Conservation (phyloP, 2,113 vertebrate species). For the Nycticorax nycticorax region DNA sequence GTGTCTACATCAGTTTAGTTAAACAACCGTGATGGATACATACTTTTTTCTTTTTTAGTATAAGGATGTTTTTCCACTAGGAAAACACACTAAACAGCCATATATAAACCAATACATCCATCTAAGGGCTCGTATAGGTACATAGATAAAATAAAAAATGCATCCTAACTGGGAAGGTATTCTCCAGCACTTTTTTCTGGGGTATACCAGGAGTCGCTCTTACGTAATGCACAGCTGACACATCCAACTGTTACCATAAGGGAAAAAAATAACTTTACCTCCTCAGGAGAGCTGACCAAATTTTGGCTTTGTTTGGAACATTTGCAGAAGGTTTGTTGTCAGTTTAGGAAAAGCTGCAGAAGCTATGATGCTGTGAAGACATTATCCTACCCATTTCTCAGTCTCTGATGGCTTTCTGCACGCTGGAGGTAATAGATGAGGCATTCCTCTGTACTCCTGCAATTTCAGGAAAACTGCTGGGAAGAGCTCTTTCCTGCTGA, state of each 20-base stretch:
- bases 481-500: not conserved
- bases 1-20: not conserved
- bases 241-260: not conserved
- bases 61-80: not conserved
- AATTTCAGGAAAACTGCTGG: not conserved
- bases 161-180: not conserved
- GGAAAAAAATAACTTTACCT: not conserved
- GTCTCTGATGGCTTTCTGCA: not conserved
- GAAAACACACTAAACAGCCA: not conserved
- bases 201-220: not conserved
- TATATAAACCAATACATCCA: not conserved
- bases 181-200: not conserved
- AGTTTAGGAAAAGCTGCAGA: not conserved
- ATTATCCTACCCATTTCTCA: not conserved
- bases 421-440: not conserved
- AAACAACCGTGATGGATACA: not conserved
- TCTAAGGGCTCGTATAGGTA: not conserved
- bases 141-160: not conserved
- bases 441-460: not conserved
- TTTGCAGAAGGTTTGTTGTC: not conserved
- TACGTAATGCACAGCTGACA: accelerated
- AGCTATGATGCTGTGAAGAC: not conserved
- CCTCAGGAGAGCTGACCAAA: not conserved
- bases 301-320: not conserved
- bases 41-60: not conserved